Percentiles rank a stretch among this genome's conserved stretches.
These are phyloP conservation scores for Merops nubicus DNA, from an alignment of 2,113 vertebrate species.

Conservation along the genomic window DNA sequence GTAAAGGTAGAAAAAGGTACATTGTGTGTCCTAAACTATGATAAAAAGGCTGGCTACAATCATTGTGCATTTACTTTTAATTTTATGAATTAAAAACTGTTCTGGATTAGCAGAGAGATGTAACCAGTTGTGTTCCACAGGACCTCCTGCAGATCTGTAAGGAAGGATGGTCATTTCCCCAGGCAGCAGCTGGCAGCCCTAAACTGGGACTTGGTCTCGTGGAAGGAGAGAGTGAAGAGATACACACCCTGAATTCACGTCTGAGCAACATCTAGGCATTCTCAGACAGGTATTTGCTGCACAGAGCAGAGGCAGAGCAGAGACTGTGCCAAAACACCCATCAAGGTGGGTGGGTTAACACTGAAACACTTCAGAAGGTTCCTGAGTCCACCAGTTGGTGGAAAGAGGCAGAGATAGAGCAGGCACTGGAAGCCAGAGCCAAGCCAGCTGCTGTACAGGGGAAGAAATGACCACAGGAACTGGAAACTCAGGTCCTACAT, in stretches of 20 bases:
- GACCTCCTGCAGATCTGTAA: background rate
- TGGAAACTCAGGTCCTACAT: background rate
- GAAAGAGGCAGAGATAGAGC: background rate
- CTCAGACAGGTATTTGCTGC: background rate
- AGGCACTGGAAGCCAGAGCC: background rate
- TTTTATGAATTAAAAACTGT: background rate
- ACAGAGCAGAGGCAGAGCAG: background rate
- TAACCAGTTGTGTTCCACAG: background rate
- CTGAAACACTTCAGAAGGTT: background rate
- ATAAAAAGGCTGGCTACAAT: background rate
- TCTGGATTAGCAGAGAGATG: background rate
- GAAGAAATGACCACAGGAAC: background rate
- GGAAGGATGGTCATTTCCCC: background rate
- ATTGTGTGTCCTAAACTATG: background rate
- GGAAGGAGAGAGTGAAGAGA: background rate
- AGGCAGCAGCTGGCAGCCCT: background rate
- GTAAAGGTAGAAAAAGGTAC: background rate
- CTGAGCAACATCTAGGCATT: background rate
- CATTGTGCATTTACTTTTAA: background rate
- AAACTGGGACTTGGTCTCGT: background rate
- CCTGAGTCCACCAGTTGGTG: background rate
- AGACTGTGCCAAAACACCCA: background rate
- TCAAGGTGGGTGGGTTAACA: background rate
- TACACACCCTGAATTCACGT: background rate
- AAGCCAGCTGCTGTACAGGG: background rate